phyloP scores from a whole-genome alignment of 2,113 vertebrate genomes.

The Bettongia penicillata region DNA sequence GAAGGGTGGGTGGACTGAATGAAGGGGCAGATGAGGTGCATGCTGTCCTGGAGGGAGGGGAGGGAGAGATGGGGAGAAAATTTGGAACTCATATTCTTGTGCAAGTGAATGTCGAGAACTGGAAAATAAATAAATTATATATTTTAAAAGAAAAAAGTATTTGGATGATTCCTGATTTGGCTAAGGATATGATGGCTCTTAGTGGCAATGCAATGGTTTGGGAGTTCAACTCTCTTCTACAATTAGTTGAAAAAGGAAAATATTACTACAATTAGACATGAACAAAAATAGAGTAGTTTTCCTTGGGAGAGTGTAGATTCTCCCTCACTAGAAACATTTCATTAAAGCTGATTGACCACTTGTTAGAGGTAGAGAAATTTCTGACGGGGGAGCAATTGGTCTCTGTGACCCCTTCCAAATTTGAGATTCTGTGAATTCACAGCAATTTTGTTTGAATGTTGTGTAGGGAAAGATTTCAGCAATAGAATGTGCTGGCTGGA shows the following conservation, averaged over 20 bases:
- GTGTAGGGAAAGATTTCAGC: not conserved
- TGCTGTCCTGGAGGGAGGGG: too few relatives aligned
- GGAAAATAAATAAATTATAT: too few relatives aligned
- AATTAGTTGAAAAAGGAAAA: not conserved
- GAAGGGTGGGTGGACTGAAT: too few relatives aligned
- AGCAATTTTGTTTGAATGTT: not conserved
- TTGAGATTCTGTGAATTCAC: not conserved
- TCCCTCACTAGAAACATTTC: not conserved
- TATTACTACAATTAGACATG: not conserved
- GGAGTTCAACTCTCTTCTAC: not conserved
- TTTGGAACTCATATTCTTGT: too few relatives aligned
- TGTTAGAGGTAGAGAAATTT: not conserved
- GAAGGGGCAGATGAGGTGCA: too few relatives aligned
- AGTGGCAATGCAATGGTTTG: not conserved
- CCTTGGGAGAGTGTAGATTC: not conserved
- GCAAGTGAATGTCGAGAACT: too few relatives aligned
- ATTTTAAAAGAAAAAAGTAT: not conserved
- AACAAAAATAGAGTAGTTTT: not conserved
- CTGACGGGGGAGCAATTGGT: not conserved
- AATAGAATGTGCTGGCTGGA: not conserved
- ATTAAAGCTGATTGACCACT: not conserved
- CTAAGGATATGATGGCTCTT: not conserved
- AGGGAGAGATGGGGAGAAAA: too few relatives aligned
- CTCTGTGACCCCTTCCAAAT: not conserved
- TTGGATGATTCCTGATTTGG: not conserved